Evolutionary conservation across 2,888 invertebrate species (phyloP).

Genomic region (Drosophila flavopinicola): DNA sequence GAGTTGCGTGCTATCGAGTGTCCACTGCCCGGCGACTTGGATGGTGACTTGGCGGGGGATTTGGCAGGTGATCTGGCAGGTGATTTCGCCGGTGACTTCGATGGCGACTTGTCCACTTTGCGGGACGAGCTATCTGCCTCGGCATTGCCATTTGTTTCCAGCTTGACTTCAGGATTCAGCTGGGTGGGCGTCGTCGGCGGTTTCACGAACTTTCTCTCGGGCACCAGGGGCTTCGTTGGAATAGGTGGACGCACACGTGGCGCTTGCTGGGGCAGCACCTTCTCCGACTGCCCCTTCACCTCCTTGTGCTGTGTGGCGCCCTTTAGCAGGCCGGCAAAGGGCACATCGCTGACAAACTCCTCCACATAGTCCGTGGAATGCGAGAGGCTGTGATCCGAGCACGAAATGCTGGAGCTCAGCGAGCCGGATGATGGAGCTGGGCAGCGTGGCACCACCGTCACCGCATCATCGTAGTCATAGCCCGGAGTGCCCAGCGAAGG

Average conservation of each 20-base stretch:
- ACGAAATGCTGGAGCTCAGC: conserved; percentile 89
- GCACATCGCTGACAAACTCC: conserved; percentile 93
- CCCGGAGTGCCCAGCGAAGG: conserved; percentile 66
- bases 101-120: conserved; percentile 23
- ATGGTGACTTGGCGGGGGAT: conserved; percentile 51
- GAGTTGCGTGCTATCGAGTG: conserved; percentile 66
- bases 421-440: conserved; percentile 87
- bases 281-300: conserved; percentile 31
- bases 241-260: conserved; percentile 73
- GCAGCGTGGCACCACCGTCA: conserved; percentile 75
- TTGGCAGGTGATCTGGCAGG: conserved; percentile 43
- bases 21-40: conserved; percentile 59
- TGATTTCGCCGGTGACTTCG: conserved; percentile 46
- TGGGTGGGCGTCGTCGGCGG: conserved; percentile 61
- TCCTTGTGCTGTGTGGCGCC: conserved; percentile 87
- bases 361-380: conserved; percentile 90
- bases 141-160: conserved; percentile 54
- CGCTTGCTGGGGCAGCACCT: conserved; percentile 27
- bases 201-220: conserved; percentile 73
- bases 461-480: conserved; percentile 76
- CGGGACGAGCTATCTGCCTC: conserved; percentile 12
- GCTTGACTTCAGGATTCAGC: conserved; percentile 41
- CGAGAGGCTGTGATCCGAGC: conserved; percentile 89
- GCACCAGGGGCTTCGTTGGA: conserved; percentile 71
- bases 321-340: conserved; percentile 93